Evolutionary conservation across 2,113 vertebrate genomes (phyloP), one percentile per base, ranked within the genome.

Genomic region (Syrmaticus mikado): DNA sequence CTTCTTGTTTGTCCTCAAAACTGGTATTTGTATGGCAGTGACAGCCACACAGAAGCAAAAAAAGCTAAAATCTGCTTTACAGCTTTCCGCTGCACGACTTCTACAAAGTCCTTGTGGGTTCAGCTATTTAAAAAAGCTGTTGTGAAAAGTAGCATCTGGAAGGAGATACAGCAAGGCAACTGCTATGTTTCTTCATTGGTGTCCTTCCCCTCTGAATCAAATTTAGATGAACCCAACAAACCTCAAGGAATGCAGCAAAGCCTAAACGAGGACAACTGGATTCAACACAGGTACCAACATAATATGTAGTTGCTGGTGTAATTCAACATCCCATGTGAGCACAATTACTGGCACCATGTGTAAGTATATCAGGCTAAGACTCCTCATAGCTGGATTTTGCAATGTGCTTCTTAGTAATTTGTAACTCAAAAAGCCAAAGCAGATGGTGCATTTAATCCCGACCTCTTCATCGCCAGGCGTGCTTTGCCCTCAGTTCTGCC

Each of bases 301-400:
- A 62, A 86, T 38, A 67, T 57, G 73, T 86, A 89, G 70, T 4
- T 85, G 90, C 80, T 87, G 86, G 52, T 58, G 87, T 93, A 83
- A 53, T 62, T 94, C 80, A 15, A 2, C 77, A 90, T 24, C 80
- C 70, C 66, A 90, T 94, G 83, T 94, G 93, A 94, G 88, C 94
- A 96, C 91, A 87, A 94, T 91, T 85, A 81, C 82, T 87, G 90
- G 89, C 85, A 94, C 25, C 72, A 87, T 22, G 65, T 72, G 73
- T 36, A 78, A 41, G 57, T 36, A 77, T 30, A 91, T 70, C 91
- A 74, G 62, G 92, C 82, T 1, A 50, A 91, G 36, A 64, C 46
- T 83, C 85, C 41, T 87, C 65, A 55, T 6, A 84, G 84, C 73
- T 86, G 66, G 55, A 53, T 48, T 57, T 45, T 75, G 74, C 71